A percentile compares a stretch with the other conserved stretches of the same genome.
Evolutionary conservation across 2,888 invertebrate genomes (phyloP).

Genomic region (Leucania comma): DNA sequence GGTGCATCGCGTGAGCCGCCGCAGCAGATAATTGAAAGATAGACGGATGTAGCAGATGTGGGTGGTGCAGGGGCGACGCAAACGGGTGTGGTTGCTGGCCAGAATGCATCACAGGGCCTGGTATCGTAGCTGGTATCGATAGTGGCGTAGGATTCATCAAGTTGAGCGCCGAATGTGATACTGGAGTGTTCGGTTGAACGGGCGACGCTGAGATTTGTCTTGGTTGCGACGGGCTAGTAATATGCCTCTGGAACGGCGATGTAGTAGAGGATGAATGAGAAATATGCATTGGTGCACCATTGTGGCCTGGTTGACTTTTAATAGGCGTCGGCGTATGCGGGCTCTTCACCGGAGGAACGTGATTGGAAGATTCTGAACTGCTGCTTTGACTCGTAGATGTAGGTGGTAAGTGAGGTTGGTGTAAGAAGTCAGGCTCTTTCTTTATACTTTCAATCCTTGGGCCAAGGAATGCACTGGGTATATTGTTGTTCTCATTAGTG

Average conservation of each 20-base stretch:
- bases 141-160: slow-evolving; percentile 91
- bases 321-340: slow-evolving; percentile 90
- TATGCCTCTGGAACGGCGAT: slow-evolving; percentile 88
- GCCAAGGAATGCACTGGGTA: slow-evolving; percentile 91
- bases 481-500: slow-evolving; percentile 85
- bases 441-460: slow-evolving; percentile 94
- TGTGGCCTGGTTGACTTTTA: slow-evolving; percentile 86
- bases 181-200: slow-evolving; percentile 85
- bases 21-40: slow-evolving; percentile 91
- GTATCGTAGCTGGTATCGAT: slow-evolving; percentile 92
- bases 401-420: slow-evolving; percentile 88
- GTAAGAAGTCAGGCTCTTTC: slow-evolving; percentile 93
- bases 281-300: slow-evolving; percentile 82
- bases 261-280: slow-evolving; percentile 85
- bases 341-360: slow-evolving; percentile 90
- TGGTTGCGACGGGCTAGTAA: slow-evolving; percentile 87
- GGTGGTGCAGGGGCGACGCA: slow-evolving; percentile 93
- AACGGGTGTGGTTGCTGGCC: slow-evolving; percentile 94
- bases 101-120: slow-evolving; percentile 94
- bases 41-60: slow-evolving; percentile 92
- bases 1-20: slow-evolving; percentile 92
- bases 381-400: slow-evolving; percentile 87
- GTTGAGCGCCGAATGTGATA: slow-evolving; percentile 92
- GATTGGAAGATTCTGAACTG: slow-evolving; percentile 83
- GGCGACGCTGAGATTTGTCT: slow-evolving; percentile 89